These are phyloP conservation scores for Sylvia atricapilla DNA, from an alignment of 2,113 vertebrate species.

Conservation along the genomic window DNA sequence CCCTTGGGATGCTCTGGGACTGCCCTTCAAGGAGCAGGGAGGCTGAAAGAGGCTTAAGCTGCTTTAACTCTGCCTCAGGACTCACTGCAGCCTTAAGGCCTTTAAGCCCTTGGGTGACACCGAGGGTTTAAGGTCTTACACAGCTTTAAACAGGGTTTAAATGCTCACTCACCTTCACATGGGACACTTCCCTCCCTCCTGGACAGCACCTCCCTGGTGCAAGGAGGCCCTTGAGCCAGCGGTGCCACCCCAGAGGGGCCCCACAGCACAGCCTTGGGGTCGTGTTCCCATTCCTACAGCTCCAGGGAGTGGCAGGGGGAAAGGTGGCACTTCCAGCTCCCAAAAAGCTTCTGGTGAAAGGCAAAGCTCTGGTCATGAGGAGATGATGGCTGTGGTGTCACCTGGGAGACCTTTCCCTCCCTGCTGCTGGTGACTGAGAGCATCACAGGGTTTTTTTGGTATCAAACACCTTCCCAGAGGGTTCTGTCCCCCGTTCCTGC, in stretches of 20 bases:
- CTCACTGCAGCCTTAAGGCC: neutral
- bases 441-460: neutral
- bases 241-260: rapidly evolving
- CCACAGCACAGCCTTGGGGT: rapidly evolving
- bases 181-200: neutral
- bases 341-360: neutral
- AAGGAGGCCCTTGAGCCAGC: neutral
- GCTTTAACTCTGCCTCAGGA: neutral
- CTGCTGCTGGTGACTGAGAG: neutral
- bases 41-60: neutral
- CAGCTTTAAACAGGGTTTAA: slow-evolving; percentile 25
- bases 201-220: rapidly evolving
- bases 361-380: neutral
- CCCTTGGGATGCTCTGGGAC: neutral
- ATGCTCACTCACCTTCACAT: neutral
- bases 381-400: neutral
- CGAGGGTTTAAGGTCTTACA: slow-evolving; percentile 36
- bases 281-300: rapidly evolving
- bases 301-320: neutral
- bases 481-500: neutral
- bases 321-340: neutral
- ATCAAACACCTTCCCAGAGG: too few species aligned
- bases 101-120: slow-evolving; percentile 29
- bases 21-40: neutral
- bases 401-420: neutral